phyloP scores from a whole-genome alignment of 2,113 vertebrate species.

The Prinia subflava region DNA sequence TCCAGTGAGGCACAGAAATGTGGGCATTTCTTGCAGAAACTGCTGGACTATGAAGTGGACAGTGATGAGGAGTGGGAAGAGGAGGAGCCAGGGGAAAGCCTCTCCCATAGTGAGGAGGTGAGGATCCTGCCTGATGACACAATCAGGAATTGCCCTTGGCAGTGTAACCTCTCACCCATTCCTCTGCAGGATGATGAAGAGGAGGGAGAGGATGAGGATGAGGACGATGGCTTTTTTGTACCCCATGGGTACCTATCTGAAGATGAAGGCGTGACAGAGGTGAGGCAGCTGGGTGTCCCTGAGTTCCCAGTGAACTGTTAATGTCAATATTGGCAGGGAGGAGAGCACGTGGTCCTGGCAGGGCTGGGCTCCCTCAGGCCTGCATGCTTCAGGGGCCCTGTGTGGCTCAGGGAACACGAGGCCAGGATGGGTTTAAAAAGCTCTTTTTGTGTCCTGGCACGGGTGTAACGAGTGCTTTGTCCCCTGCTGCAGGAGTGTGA shows the following conservation, averaged over 20 bases:
- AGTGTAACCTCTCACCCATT: background rate
- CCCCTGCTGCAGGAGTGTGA: conserved; percentile 80
- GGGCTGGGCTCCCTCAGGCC: background rate
- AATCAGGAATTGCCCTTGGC: background rate
- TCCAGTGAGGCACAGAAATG: background rate
- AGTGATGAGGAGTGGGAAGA: conserved; percentile 99
- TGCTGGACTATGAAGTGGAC: conserved; percentile 95
- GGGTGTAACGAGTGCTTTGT: accelerated
- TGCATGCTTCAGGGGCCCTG: background rate
- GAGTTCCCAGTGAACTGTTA: background rate
- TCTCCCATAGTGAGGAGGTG: conserved; percentile 97
- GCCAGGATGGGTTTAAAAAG: background rate
- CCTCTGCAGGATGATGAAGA: conserved; percentile 88
- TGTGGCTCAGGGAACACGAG: background rate
- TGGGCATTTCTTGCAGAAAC: conserved; percentile 66
- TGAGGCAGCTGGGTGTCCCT: background rate
- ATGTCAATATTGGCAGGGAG: background rate
- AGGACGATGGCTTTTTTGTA: conserved; percentile 96
- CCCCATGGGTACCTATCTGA: conserved; percentile 98
- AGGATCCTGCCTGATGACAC: background rate
- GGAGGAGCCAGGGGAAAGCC: conserved; percentile 95
- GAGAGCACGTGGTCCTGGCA: background rate
- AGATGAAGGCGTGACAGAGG: conserved; percentile 91
- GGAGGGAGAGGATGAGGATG: conserved; percentile 88
- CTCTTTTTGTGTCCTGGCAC: background rate